A percentile compares a stretch with the other conserved stretches of the same genome.
phyloP scores from a whole-genome alignment of 2,113 vertebrate species.

The Uria lomvia region DNA sequence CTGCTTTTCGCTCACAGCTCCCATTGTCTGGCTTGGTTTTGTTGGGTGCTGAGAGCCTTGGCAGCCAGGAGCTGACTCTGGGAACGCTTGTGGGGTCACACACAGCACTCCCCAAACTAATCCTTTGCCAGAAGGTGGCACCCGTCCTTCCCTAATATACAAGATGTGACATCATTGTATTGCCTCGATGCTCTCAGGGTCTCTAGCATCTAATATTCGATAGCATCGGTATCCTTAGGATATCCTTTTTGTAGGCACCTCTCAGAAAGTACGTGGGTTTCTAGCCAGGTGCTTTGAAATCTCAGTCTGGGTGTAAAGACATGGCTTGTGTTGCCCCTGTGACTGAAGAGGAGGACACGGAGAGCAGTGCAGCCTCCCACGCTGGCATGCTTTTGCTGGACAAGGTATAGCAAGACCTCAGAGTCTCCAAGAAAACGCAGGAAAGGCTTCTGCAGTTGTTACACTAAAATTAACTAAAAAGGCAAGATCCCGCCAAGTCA shows the following conservation, averaged over 20 bases:
- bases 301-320: not conserved
- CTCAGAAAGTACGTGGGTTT: rapidly evolving
- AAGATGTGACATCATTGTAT: not conserved
- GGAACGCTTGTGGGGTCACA: not conserved
- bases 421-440: not conserved
- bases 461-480: not conserved
- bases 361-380: not conserved
- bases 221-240: rapidly evolving
- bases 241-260: not conserved
- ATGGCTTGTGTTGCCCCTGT: not conserved
- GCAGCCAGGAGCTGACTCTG: not conserved
- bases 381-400: not conserved
- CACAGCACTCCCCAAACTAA: not conserved
- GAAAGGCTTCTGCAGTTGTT: not conserved
- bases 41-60: not conserved
- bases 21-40: not conserved
- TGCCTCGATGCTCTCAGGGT: rapidly evolving
- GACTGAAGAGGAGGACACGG: not conserved
- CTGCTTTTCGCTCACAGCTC: not conserved
- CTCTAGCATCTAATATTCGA: not conserved
- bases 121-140: not conserved
- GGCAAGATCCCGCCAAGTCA: not conserved
- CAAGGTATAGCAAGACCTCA: not conserved
- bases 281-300: not conserved
- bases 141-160: not conserved